phyloP scores from a whole-genome alignment of 1,140 invertebrate species.

The Trichonephila clavipes region DNA sequence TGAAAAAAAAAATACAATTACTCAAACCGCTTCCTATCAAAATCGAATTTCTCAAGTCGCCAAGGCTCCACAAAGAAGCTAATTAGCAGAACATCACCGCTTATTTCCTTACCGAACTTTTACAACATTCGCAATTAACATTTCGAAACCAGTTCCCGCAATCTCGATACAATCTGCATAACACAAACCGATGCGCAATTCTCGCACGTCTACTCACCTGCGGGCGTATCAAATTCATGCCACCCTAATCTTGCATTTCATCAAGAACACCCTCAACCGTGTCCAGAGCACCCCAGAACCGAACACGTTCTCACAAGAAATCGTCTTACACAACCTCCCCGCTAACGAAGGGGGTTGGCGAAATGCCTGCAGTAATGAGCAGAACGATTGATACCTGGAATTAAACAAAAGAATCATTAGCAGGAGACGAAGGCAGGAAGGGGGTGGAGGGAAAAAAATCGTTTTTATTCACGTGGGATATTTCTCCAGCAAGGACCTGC shows the following conservation, averaged over 20 bases:
- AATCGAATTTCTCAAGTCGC: background rate
- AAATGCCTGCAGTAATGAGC: slow-evolving; percentile 51
- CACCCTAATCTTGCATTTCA: background rate
- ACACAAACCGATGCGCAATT: background rate
- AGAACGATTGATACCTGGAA: background rate
- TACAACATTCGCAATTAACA: background rate
- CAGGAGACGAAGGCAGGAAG: background rate
- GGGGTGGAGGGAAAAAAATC: slow-evolving; percentile 6
- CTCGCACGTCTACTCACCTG: background rate
- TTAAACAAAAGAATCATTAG: slow-evolving; percentile 54
- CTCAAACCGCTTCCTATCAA: background rate
- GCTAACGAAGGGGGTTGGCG: slow-evolving; percentile 53
- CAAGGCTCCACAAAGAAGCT: background rate
- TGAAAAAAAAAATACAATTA: background rate
- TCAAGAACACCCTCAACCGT: background rate
- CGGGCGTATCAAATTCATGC: background rate
- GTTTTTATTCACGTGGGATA: slow-evolving; percentile 59
- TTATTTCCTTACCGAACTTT: background rate
- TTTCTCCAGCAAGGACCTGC: slow-evolving; percentile 35
- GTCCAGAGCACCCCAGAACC: background rate
- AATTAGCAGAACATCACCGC: background rate
- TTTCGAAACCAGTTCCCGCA: background rate
- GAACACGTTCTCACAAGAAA: slow-evolving; percentile 38
- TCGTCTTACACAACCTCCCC: slow-evolving; percentile 18
- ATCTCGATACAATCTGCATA: background rate